Conservation (phyloP, 2,113 vertebrate species). For the Leptosomus discolor region DNA sequence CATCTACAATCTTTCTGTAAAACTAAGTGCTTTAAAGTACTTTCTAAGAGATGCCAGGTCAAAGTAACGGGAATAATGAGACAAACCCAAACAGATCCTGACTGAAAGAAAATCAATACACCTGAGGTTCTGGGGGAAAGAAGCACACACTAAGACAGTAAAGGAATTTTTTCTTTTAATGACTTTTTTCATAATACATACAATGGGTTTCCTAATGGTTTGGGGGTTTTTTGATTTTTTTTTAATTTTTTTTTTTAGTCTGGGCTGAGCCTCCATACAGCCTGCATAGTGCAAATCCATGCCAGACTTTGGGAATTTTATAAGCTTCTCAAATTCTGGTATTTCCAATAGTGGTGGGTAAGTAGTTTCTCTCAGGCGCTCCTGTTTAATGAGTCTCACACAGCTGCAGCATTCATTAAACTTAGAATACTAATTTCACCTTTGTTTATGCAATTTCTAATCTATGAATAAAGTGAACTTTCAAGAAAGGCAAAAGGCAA, state of each 20-base stretch:
- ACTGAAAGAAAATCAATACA: conserved; percentile 41
- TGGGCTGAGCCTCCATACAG: not conserved
- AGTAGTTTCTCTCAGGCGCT: not conserved
- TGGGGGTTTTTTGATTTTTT: too few relatives aligned
- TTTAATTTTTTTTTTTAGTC: not conserved
- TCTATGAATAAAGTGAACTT: not conserved
- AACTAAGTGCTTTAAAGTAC: not conserved
- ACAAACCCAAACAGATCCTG: conserved; percentile 7
- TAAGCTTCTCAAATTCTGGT: not conserved
- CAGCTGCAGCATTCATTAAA: not conserved
- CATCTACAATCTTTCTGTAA: not conserved
- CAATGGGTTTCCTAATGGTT: not conserved
- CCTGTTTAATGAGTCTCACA: not conserved
- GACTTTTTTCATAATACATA: not conserved
- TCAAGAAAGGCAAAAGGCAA: not conserved
- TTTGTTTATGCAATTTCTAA: not conserved
- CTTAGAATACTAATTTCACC: not conserved
- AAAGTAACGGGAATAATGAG: conserved; percentile 12
- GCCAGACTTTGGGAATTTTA: not conserved
- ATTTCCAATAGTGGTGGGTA: not conserved
- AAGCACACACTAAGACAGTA: not conserved
- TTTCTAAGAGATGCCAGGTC: not conserved
- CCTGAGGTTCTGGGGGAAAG: not conserved
- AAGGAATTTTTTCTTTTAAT: not conserved
- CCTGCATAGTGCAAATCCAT: not conserved